These are phyloP conservation scores for Trichonephila inaurata DNA, from an alignment of 1,140 invertebrate species.

Conservation along the genomic window DNA sequence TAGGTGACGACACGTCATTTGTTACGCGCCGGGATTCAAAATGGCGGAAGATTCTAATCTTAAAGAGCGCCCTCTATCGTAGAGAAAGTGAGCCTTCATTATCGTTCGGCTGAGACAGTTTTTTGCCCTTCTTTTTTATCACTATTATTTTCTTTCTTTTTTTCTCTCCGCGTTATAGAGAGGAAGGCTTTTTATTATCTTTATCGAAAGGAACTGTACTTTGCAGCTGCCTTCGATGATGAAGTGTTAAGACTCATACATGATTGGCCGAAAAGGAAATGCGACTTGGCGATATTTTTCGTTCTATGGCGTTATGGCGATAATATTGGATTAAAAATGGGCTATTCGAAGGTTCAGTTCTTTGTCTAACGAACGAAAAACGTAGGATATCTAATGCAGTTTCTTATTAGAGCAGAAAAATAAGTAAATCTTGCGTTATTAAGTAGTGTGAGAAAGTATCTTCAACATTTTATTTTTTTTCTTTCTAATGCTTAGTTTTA, in stretches of 20 bases:
- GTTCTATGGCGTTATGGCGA: not conserved
- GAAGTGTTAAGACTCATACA: conserved; percentile 34
- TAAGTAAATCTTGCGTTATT: too few relatives aligned
- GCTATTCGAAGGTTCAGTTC: not conserved
- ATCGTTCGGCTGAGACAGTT: conserved; percentile 53
- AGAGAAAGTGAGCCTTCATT: conserved; percentile 60
- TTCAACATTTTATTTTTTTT: too few relatives aligned
- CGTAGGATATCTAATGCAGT: too few relatives aligned
- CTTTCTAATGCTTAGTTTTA: too few relatives aligned
- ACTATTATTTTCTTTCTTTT: not conserved
- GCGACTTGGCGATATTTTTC: conserved; percentile 38
- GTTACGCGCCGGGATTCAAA: conserved; percentile 68
- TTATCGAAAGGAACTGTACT: conserved; percentile 64
- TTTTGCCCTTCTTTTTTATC: conserved; percentile 4
- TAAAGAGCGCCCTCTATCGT: conserved; percentile 65
- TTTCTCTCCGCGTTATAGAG: not conserved
- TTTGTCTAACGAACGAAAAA: too few relatives aligned
- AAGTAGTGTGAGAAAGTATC: too few relatives aligned
- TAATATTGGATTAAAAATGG: conserved; percentile 45
- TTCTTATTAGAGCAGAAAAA: too few relatives aligned
- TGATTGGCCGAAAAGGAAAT: conserved; percentile 46
- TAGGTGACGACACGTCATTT: conserved; percentile 73
- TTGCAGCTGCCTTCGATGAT: conserved; percentile 58
- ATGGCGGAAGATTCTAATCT: conserved; percentile 73
- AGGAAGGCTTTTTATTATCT: conserved; percentile 43